Evolutionary conservation across 1,140 invertebrate genomes (phyloP), one percentile per base, ranked within the genome.

Genomic region (Olivierus martensii): DNA sequence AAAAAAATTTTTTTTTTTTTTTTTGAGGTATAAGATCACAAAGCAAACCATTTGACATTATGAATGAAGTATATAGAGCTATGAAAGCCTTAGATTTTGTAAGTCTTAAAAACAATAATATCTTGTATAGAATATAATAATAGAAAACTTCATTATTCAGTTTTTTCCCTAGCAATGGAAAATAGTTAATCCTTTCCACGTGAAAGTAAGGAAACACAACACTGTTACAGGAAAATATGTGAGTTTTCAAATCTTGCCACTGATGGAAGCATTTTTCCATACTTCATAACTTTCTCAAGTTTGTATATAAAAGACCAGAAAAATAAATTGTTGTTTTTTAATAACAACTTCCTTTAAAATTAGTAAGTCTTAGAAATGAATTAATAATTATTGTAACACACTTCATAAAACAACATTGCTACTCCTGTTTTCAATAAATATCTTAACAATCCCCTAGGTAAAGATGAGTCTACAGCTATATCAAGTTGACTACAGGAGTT

Each of bases 401-500:
- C 28, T 18, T 53, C 15, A 36, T 36, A 14, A 22, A 28, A 28
- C 9, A 9, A 3, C 19, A 46, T 43, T 43, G 1, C 41, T 43
- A 22, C 41, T 22, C 21, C 41, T 7, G 9, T 43, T 43, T 43
- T 43, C 41, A 18, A 43, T 18, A 43, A 22, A 6, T 9, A 22
- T 43, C 21, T 0, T 43, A 5, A 43, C 9, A 17, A 18, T 17
- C 41, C 41, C 17, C 17, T 61, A 74, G 69, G 69, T 88, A 12
- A 95, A 96, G 72, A 98, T 99, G 92, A 94, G 89, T 0, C 75
- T 99, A 38, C 95, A 99, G 69, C 73, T 99, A 28, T 99, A 99
- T 70, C 94, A 99, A 75, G 95, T 99, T 3, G 95, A 99, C 70
- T 87, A 90, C 64, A 94, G 95, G 69, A 95, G 87, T 63, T 99